Evolutionary conservation across 2,797 vertebrate species (phyloP), one percentile per base, ranked within the genome.

Genomic region (Allochrocebus solatus): DNA sequence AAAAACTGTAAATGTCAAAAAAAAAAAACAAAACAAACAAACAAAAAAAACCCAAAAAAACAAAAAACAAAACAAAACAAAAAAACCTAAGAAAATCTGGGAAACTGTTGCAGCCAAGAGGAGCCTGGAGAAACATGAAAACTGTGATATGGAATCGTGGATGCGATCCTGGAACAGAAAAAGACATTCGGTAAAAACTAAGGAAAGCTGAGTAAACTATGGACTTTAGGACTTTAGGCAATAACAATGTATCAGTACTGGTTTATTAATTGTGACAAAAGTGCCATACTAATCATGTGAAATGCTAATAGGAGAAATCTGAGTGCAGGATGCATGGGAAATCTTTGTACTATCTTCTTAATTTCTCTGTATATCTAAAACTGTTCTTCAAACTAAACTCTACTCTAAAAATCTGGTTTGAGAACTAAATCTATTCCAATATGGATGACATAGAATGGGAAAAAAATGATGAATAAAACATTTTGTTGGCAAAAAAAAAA

Each of bases 371-470:
- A n/a, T 70, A 92, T 76, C 36, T 78, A 75, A 96, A 85, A 48
- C 16, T 72, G 5, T 97, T 91, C 12, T 91, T 83, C 43, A 96
- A 81, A 91, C 17, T 95, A 85, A 57, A 85, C 30, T 43, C 19
- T 48, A 13, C 39, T 81, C 83, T 67, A 1, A 84, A 93, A 89
- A 61, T 36, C 57, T 70, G 21, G 6, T 26, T 70, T 61, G 33
- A 79, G n/a, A 53, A 55, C 10, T 78, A 88, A 75, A 7, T 84
- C 41, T 57, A 8, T 85, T 46, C 11, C 36, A 80, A 89, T 4
- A n/a, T 14, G 4, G 30, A 64, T 61, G 43, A 13, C 2, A 57
- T 59, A 70, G 8, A 53, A 86, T 70, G 12, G 10, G 4, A 33
- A 82, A 75, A 85, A 21, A n/a, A 19, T 33, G 78, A 9, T 64